A percentile compares a stretch with the other conserved stretches of the same genome.
Conservation (phyloP, 2,113 vertebrate species). For the Pangasianodon gigas region DNA sequence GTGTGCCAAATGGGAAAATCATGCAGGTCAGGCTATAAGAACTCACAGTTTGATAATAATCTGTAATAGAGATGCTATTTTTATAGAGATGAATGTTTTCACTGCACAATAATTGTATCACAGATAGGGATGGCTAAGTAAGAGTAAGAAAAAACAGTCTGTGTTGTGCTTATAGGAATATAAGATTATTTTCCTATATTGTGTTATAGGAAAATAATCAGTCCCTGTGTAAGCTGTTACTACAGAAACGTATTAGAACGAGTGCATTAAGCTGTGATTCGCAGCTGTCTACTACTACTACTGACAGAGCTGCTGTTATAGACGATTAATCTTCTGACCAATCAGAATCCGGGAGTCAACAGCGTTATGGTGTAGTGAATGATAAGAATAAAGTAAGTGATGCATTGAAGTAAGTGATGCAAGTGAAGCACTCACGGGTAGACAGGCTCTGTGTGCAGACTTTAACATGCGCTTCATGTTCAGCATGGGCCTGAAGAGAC, state of each 20-base stretch:
- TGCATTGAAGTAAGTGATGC: not conserved
- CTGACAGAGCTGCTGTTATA: not conserved
- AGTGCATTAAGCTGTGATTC: not conserved
- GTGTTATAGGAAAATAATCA: no score
- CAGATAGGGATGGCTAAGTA: no score
- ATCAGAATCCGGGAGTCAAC: not conserved
- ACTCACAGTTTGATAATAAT: no score
- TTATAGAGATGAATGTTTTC: not conserved
- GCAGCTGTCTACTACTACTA: no score
- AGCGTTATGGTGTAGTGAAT: not conserved
- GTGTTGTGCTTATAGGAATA: no score
- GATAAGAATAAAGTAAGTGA: not conserved
- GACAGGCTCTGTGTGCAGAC: conserved; percentile 77
- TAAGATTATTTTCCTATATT: no score
- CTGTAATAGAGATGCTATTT: no score
- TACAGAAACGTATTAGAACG: no score
- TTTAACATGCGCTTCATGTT: conserved; percentile 85
- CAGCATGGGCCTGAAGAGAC: conserved; percentile 85
- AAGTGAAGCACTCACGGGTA: conserved; percentile 78
- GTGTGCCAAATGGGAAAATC: no score
- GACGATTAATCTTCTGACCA: not conserved
- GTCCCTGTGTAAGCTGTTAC: no score
- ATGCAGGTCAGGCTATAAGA: no score
- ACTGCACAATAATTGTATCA: not conserved
- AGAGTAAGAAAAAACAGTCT: no score